Conservation (phyloP, 2,888 invertebrate genomes). For the Pollenia labialis region DNA sequence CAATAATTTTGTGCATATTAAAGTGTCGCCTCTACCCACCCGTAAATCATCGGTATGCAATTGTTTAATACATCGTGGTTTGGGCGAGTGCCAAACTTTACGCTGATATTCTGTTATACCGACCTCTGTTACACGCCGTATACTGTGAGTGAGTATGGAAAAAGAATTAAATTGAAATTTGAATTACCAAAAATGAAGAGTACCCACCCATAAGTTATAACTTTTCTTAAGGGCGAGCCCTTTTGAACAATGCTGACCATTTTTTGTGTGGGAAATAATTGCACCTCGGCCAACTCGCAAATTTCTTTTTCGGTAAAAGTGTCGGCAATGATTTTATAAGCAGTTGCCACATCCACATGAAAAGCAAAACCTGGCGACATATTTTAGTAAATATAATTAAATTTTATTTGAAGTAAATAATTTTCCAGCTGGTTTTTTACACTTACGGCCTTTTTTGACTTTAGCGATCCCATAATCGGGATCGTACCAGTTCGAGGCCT, state of each 20-base stretch:
- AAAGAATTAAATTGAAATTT: background rate
- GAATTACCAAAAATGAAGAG: too few relatives aligned
- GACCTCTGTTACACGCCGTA: slow-evolving; percentile 86
- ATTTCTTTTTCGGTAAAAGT: slow-evolving; percentile 88
- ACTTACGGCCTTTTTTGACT: slow-evolving; percentile 86
- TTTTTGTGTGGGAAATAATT: slow-evolving; percentile 86
- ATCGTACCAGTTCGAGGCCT: slow-evolving; percentile 85
- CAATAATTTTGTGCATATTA: slow-evolving; percentile 42
- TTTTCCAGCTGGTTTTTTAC: background rate
- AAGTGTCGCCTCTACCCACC: slow-evolving; percentile 76
- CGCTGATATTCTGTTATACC: slow-evolving; percentile 87
- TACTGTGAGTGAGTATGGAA: slow-evolving; percentile 80
- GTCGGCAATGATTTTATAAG: slow-evolving; percentile 88
- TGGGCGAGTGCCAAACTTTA: slow-evolving; percentile 86
- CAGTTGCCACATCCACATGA: slow-evolving; percentile 88
- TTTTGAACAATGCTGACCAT: slow-evolving; percentile 86
- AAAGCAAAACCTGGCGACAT: slow-evolving; percentile 86
- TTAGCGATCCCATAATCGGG: slow-evolving; percentile 86
- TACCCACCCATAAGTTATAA: slow-evolving; percentile 86
- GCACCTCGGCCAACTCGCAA: slow-evolving; percentile 88
- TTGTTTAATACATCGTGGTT: slow-evolving; percentile 86
- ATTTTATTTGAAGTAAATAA: too few relatives aligned
- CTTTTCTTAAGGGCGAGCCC: slow-evolving; percentile 87
- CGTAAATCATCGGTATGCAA: slow-evolving; percentile 82
- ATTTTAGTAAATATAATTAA: too few relatives aligned